Evolutionary conservation across 2,113 vertebrate genomes (phyloP).

Genomic region (Bothrops jararaca): DNA sequence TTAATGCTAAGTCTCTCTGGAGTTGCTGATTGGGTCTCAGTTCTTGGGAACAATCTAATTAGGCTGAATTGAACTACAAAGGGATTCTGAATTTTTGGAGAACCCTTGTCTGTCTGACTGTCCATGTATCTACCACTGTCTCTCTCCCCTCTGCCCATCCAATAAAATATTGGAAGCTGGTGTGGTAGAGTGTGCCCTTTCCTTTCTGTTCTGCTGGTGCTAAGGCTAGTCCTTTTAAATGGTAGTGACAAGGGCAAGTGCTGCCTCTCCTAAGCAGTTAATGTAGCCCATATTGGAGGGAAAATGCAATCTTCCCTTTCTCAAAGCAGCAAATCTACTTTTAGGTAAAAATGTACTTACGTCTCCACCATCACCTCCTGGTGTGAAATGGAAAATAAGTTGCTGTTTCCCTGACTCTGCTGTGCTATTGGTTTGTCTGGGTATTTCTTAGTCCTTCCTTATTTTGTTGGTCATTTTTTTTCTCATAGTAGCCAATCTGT

Average conservation of each 20-base stretch:
- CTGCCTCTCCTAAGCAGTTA: neutral
- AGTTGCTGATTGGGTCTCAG: neutral
- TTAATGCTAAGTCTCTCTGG: neutral
- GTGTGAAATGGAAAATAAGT: neutral
- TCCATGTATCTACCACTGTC: neutral
- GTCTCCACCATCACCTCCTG: neutral
- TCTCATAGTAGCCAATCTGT: neutral
- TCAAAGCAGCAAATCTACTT: neutral
- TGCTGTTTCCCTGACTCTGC: neutral
- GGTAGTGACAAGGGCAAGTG: neutral
- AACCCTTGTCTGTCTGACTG: neutral
- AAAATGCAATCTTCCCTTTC: neutral
- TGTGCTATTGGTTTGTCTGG: neutral
- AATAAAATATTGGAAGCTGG: neutral
- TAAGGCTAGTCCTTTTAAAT: neutral
- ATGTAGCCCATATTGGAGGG: neutral
- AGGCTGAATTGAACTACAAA: neutral
- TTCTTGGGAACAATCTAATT: neutral
- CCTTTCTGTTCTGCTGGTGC: neutral
- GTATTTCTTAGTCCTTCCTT: neutral
- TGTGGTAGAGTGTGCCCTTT: neutral
- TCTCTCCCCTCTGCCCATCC: neutral
- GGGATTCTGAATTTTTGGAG: neutral
- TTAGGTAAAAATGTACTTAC: neutral
- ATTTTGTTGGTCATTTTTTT: neutral